Conservation (phyloP, 2,797 vertebrate genomes). For the Mallotus villosus region DNA sequence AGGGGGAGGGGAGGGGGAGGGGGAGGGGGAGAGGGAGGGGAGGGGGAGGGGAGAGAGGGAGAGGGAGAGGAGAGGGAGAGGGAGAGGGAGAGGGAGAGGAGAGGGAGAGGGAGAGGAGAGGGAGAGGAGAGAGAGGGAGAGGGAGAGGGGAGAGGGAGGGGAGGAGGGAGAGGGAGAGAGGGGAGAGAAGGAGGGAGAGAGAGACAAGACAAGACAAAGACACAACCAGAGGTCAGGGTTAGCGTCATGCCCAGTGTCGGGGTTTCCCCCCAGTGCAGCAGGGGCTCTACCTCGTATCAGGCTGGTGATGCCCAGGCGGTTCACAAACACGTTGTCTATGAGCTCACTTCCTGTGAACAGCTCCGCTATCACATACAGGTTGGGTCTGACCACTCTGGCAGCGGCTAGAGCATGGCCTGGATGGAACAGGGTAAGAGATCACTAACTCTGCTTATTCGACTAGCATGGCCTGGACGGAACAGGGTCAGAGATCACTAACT, state of each 20-base stretch:
- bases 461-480: no score
- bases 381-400: constrained; percentile 80
- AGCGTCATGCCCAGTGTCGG: constrained; percentile 29
- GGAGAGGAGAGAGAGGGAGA: background rate
- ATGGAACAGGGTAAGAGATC: constrained; percentile 54
- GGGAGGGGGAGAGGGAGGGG: background rate
- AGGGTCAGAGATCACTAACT: no score
- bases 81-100: background rate
- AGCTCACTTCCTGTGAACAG: constrained; percentile 86
- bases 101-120: background rate
- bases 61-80: background rate
- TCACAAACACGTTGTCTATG: constrained; percentile 88
- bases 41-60: no score
- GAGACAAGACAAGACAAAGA: constrained; percentile 16
- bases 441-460: no score
- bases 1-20: background rate
- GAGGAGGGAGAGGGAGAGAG: background rate
- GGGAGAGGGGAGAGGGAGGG: background rate
- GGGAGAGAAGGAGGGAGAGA: background rate
- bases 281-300: constrained; percentile 81
- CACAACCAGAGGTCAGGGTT: constrained; percentile 21
- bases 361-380: constrained; percentile 88
- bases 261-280: background rate
- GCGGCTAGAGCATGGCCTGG: constrained; percentile 81
- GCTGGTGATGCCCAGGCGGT: constrained; percentile 86